Base-by-base conservation (phyloP, 2,113 vertebrate genomes). In the Phainopepla nitens region DNA sequence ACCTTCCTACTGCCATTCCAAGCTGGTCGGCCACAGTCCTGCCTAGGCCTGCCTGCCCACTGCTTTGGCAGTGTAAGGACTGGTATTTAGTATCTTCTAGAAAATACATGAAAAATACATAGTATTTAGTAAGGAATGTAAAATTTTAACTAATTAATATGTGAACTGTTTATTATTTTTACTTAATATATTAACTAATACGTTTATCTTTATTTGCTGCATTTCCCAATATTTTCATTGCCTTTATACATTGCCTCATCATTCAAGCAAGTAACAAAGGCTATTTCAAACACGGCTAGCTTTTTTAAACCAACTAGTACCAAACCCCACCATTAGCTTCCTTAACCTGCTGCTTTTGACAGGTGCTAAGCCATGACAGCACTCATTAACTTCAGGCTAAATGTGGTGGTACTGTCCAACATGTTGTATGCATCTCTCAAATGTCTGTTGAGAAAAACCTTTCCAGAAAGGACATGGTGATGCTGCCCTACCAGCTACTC, bases 391-490 rank as follows among this genome's bases (percentile, higher is more conserved):
- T 44, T 53, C 58, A 83, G 71, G 21, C 2, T 68, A 82, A 70
- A 85, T 14, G 20, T 61, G 31, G 10, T 57, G 51, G 9, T 11
- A 11, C 39, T 83, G 12, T 58, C 56, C 36, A 45, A 49, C 50
- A 35, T 10, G 13, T 19, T 20, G 3, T 24, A 44, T 0, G 0
- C 7, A 19, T 6, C 53, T 64, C 61, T 65, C 23, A 72, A n/a
- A 85, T 4, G 4, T 22, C 31, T 80, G 31, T 5, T 3, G 5
- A 58, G 23, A 42, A 75, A 20, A 54, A 7, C 4, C 41, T 41
- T 45, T 60, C 65, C 11, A 28, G 20, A 54, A 71, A n/a, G 54
- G 31, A 27, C 15, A 22, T 6, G 44, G 36, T 29, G 57, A 39
- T 61, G 58, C 13, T 57, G 49, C 41, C 51, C 49, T 54, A 35